These are phyloP conservation scores for Drosophila peninsularis DNA, from an alignment of 2,888 invertebrate species.

Conservation along the genomic window DNA sequence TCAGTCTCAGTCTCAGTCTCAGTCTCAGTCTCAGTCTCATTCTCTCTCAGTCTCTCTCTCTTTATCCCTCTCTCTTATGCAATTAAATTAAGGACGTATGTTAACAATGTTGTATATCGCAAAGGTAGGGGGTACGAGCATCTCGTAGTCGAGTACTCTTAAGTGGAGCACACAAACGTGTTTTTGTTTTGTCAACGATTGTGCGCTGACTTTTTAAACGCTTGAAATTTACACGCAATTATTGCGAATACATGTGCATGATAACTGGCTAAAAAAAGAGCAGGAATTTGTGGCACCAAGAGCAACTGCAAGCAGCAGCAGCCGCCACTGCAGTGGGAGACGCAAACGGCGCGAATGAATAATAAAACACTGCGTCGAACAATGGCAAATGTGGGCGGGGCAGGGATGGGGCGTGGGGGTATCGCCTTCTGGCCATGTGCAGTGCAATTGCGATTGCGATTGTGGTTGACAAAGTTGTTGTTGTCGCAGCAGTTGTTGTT, in stretches of 20 bases:
- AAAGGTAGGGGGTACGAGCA: neutral
- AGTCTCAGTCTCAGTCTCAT: neutral
- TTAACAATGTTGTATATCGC: neutral
- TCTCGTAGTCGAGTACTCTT: slow-evolving; percentile 22
- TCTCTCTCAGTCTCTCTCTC: neutral
- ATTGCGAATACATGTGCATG: slow-evolving; percentile 53
- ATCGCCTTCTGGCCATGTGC: slow-evolving; percentile 24
- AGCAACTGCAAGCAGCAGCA: slow-evolving; percentile 17
- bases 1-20: neutral
- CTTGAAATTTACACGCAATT: slow-evolving; percentile 67
- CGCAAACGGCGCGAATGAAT: slow-evolving; percentile 45
- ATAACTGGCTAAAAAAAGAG: slow-evolving; percentile 28
- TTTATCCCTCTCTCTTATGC: neutral
- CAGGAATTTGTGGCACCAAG: slow-evolving; percentile 18
- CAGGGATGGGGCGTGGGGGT: neutral
- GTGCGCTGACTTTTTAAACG: slow-evolving; percentile 42
- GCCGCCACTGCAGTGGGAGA: slow-evolving; percentile 16
- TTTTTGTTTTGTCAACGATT: slow-evolving; percentile 18
- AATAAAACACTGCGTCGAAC: slow-evolving; percentile 56
- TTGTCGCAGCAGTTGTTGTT: slow-evolving; percentile 19
- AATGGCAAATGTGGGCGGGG: slow-evolving; percentile 28
- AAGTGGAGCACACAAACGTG: neutral
- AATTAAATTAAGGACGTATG: slow-evolving; percentile 3
- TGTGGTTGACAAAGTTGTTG: slow-evolving; percentile 53
- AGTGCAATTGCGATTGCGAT: slow-evolving; percentile 37